Percentiles rank a stretch among this genome's conserved stretches.
Evolutionary conservation across 2,797 vertebrate species (phyloP).

Genomic region (Amazona ochrocephala): DNA sequence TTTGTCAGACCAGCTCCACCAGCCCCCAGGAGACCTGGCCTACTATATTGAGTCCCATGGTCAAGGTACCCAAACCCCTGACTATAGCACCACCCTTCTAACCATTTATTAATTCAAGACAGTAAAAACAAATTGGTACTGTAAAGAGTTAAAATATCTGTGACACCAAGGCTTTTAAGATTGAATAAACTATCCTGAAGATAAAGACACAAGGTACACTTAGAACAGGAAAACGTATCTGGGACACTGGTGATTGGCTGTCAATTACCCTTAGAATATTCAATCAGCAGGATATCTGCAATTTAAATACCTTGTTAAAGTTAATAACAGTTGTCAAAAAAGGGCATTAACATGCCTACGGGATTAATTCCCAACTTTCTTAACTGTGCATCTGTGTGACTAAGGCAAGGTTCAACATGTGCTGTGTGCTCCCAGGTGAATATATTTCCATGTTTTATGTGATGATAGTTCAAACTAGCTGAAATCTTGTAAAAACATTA

Average conservation of each 20-base stretch:
- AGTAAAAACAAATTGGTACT: neutral
- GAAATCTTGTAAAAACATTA: neutral
- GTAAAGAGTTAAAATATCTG: neutral
- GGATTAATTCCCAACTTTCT: constrained; percentile 69
- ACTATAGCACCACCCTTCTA: too few relatives aligned
- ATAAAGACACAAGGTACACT: neutral
- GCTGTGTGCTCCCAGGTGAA: neutral
- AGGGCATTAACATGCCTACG: constrained; percentile 58
- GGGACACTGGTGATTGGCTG: neutral
- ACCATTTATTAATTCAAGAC: too few relatives aligned
- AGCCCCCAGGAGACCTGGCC: too few relatives aligned
- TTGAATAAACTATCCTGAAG: neutral
- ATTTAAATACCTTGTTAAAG: constrained; percentile 74
- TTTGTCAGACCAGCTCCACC: too few relatives aligned
- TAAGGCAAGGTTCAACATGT: constrained; percentile 40
- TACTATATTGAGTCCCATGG: too few relatives aligned
- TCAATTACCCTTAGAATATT: constrained; percentile 71
- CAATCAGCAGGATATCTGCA: constrained; percentile 67
- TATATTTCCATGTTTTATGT: constrained; percentile 25
- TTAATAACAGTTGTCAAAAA: constrained; percentile 75
- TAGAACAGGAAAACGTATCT: neutral
- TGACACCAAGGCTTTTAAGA: neutral
- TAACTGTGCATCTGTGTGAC: constrained; percentile 31
- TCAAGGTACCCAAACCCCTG: too few relatives aligned
- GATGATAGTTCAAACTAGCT: neutral